Evolutionary conservation across 2,113 vertebrate genomes (phyloP), one percentile per base, ranked within the genome.

Genomic region (Corydoras maculifer): DNA sequence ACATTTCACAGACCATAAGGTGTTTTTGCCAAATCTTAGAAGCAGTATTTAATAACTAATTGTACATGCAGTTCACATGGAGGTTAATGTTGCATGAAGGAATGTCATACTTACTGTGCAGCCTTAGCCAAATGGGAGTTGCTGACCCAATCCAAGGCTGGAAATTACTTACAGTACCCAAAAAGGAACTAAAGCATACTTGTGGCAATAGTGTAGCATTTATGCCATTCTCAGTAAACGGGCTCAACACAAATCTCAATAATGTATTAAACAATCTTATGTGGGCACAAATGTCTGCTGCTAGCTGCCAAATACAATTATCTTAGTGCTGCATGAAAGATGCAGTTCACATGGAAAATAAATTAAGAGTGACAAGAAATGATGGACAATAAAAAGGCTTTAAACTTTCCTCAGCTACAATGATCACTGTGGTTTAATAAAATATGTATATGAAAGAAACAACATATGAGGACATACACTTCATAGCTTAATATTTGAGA

Each of bases 21-120:
- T 82, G 82, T 79, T 84, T 88, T 85, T 83, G 84, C 84, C 84
- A 85, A 85, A 85, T 82, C 87, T 82, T 82, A 84, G 82, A 84
- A 85, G 83, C 86, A 82, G 88, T 88, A 86, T 87, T 90, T 89
- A 90, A 90, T 89, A 89, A 86, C 87, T 86, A 90, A 88, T 90
- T 89, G 86, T 86, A 86, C 86, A 72, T 89, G 86, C 86, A 84
- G 86, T 88, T 88, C 88, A 88, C 86, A 84, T 74, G n/a, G 79
- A 81, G 81, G 82, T 85, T 90, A 90, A 89, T 89, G 89, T 87
- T 85, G 87, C 89, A 87, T 90, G 89, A 89, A 90, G 86, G 89
- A 90, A 88, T 90, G 89, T 90, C 89, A 90, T 87, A 89, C 86
- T 85, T 88, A 85, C 78, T 84, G 85, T 84, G 85, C 84, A 83